These are phyloP conservation scores for Chaetophractus vellerosus DNA, from an alignment of 2,797 vertebrate genomes.

Conservation along the genomic window DNA sequence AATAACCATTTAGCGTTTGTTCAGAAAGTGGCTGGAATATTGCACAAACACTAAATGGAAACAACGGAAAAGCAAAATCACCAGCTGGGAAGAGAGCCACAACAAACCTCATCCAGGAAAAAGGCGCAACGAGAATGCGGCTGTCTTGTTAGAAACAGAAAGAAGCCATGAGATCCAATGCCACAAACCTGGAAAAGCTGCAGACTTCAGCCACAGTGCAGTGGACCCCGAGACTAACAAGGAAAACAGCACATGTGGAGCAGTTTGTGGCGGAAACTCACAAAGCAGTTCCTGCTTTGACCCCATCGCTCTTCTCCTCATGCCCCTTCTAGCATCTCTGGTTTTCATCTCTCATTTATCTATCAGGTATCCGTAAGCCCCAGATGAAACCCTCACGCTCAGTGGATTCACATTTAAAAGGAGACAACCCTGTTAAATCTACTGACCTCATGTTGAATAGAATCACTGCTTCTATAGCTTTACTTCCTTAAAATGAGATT, in stretches of 20 bases:
- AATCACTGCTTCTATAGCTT: not conserved
- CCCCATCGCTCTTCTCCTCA: not conserved
- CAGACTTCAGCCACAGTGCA: not conserved
- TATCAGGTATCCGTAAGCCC: not conserved
- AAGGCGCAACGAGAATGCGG: not conserved
- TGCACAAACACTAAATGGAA: not conserved
- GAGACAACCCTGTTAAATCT: not conserved
- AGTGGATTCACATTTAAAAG: not conserved
- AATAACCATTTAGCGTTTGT: not conserved
- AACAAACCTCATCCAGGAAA: not conserved
- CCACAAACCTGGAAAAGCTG: not conserved
- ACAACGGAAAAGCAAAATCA: not conserved
- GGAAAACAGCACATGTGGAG: not conserved
- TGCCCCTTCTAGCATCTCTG: not conserved
- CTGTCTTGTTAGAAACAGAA: not conserved
- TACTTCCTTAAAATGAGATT: not conserved
- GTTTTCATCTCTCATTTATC: not conserved
- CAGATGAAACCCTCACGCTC: not conserved
- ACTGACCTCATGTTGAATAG: not conserved
- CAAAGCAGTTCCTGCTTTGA: not conserved
- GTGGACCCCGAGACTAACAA: not conserved
- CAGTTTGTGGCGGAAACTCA: fast-evolving
- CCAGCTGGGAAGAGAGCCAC: not conserved
- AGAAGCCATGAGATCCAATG: not conserved
- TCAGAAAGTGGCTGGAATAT: not conserved